Conservation (phyloP, 2,113 vertebrate genomes). For the Forbesichthys papilliferus region DNA sequence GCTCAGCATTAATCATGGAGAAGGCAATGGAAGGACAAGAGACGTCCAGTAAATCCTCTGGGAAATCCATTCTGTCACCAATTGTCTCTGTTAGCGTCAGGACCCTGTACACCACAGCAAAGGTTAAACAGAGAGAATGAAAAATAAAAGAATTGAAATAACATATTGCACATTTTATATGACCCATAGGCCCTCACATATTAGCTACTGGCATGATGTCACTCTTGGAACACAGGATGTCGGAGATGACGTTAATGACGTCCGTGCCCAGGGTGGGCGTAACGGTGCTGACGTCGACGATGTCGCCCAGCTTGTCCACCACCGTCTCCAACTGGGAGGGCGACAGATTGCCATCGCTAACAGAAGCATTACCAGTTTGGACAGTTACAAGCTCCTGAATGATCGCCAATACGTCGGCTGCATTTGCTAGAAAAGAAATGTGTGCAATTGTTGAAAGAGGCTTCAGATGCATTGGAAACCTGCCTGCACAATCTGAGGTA, state of each 20-base stretch:
- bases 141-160: neutral
- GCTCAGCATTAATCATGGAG: constrained; percentile 68
- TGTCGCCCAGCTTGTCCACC: constrained; percentile 68
- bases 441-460: no score
- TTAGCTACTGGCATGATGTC: constrained; percentile 52
- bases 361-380: constrained; percentile 23
- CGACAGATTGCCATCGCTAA: constrained; percentile 33
- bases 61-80: constrained; percentile 79
- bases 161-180: no score
- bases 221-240: constrained; percentile 66
- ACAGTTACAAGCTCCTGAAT: constrained; percentile 59
- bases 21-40: constrained; percentile 72
- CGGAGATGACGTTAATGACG: constrained; percentile 59
- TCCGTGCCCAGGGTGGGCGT: constrained; percentile 32
- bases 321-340: constrained; percentile 62
- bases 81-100: constrained; percentile 77
- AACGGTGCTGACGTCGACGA: constrained; percentile 52
- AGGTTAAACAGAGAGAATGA: neutral
- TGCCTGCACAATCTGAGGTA: no score
- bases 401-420: constrained; percentile 62
- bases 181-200: constrained; percentile 49
- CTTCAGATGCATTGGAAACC: no score
- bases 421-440: constrained; percentile 59
- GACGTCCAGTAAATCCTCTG: constrained; percentile 63
- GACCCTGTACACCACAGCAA: constrained; percentile 70